Base-by-base conservation (phyloP, 2,797 vertebrate genomes). In the Bovichtus diacanthus region DNA sequence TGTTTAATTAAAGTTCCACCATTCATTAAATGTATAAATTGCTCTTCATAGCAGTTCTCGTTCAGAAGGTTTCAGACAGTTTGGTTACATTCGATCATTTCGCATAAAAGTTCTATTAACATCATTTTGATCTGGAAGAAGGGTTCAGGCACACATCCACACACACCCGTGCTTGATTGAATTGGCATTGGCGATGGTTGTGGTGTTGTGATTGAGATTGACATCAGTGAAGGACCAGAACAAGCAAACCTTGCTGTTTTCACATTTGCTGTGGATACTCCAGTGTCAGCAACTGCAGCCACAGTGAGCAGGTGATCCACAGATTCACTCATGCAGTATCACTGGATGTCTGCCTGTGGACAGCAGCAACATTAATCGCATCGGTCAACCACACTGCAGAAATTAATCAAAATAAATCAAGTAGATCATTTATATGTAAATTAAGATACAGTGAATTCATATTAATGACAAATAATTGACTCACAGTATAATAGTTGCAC, bases 181-280 rank as follows among this genome's bases (percentile, higher is more conserved):
- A 31, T 50, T 2, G 34, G 4, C 16, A 6, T 21, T 21, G 43
- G 5, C 27, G 9, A 55, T 47, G 39, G 31, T 27, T 46, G 13
- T 43, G 64, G 68, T 21, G 70, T 44, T 70, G 61, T 67, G 46
- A 53, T 36, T 34, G 44, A 63, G 60, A 66, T 68, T 69, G 43
- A 61, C 16, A 2, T 61, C 34, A 31, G 68, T 59, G 41, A 58
- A 34, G 54, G 19, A 56, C 51, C 27, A 56, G 23, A 65, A 41
- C 23, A 44, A 25, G 41, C 16, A 34, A 31, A 50, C 15, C 3
- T 63, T 13, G n/a, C 36, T 38, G 13, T 69, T 69, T 62, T 53
- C 56, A 27, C 13, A 16, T 63, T 29, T 64, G 9, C 43, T 39
- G 19, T 15, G 5, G 34, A 75, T 9, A 16, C 13, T 38, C 18